Evolutionary conservation across 2,888 invertebrate species (phyloP), one percentile per base, ranked within the genome.

Genomic region (Nysson spinosus): DNA sequence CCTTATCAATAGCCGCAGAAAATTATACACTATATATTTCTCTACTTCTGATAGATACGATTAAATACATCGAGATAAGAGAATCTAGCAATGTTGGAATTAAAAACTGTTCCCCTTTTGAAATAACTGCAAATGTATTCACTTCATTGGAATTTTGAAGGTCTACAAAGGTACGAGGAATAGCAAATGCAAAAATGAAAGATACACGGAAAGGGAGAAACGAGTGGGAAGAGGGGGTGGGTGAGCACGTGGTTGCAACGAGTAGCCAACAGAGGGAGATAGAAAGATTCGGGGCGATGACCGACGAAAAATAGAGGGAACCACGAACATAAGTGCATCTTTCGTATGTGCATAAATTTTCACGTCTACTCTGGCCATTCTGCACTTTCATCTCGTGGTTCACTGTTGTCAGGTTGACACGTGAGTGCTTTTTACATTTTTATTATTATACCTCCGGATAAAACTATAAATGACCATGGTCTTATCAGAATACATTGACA

Each of bases 211-310:
- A 30, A 46, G 54, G 51, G 52, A 51, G 57, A 40, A 34, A 49
- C 30, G 62, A 51, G 22, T 24, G 43, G 17, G 17, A 40, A 20
- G 30, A 30, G 56, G 46, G 65, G 56, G 62, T 55, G 62, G 35
- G 14, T 34, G 35, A 46, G 32, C 55, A 24, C 62, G 42, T 34
- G 55, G 62, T 40, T 58, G 71, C 60, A 67, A 71, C 57, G 66
- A 56, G 67, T 42, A 40, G 35, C 26, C 46, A 40, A 56, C 39
- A 19, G 30, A 49, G 39, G 30, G 24, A 43, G 60, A 28, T 42
- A 42, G 58, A 61, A 37, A 51, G 63, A 62, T 58, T 44, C 32
- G 44, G 62, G 49, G 35, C 60, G 60, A 66, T 61, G 60, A 64
- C 63, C 57, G 57, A 17, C 24, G 47, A 51, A 43, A 67, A 75